phyloP scores from a whole-genome alignment of 2,888 invertebrate genomes.

The Ichneumoninae sp. region DNA sequence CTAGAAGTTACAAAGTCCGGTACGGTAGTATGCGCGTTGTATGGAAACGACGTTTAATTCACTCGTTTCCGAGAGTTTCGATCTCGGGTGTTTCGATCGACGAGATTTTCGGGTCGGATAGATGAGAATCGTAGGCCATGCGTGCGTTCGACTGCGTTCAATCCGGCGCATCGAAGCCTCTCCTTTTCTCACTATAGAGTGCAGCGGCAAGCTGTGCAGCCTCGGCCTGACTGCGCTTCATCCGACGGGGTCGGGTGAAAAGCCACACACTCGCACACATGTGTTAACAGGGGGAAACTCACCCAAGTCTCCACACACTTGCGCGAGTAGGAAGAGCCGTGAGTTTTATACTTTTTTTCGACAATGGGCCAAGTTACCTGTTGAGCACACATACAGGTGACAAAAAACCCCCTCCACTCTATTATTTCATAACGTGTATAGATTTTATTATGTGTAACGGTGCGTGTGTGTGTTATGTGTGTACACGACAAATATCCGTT shows the following conservation, averaged over 20 bases:
- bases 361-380: constrained; percentile 82
- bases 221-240: constrained; percentile 34
- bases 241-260: constrained; percentile 46
- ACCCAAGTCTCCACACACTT: constrained; percentile 26
- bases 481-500: constrained; percentile 73
- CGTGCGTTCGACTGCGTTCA: constrained; percentile 12
- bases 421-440: constrained; percentile 50
- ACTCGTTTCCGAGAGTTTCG: background rate
- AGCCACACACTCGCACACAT: constrained; percentile 58
- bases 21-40: background rate
- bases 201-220: constrained; percentile 25
- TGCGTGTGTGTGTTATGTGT: constrained; percentile 64
- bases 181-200: constrained; percentile 49
- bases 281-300: constrained; percentile 29
- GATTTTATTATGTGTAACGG: constrained; percentile 73
- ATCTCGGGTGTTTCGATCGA: constrained; percentile 1
- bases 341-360: constrained; percentile 58
- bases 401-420: constrained; percentile 70
- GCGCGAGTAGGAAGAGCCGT: constrained; percentile 28
- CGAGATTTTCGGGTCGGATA: constrained; percentile 53
- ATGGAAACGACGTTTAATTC: constrained; percentile 27
- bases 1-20: background rate
- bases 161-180: constrained; percentile 15
- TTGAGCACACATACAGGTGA: constrained; percentile 83
- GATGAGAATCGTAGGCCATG: constrained; percentile 19